Base-by-base conservation (phyloP, 2,113 vertebrate genomes). In the Papio anubis region DNA sequence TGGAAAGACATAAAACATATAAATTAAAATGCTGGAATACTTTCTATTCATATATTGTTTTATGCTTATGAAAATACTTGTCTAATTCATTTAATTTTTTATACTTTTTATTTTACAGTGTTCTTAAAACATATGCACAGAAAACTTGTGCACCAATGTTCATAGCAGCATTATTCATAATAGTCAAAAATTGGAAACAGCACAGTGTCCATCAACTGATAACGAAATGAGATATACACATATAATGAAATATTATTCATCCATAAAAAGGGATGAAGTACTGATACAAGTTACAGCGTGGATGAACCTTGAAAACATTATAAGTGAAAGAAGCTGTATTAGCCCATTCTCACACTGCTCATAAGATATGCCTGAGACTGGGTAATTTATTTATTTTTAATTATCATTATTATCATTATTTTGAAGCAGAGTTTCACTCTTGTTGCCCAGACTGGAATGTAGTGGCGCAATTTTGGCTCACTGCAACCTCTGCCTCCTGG, bases 11-110 rank as follows among this genome's bases (percentile, higher is more conserved):
- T 40, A 87, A 91, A 40, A 91, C 43, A 52, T 35, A 11, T 92
- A 94, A 55, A 78, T 88, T 48, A 72, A 83, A 93, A 76, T 91
- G 30, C n/a, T 20, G 72, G 59, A 70, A 38, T 82, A 64, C 50
- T 94, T 97, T 57, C 9, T 79, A 72, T 88, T 78, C 76, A 55
- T 78, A 30, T 64, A 84, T 88, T 66, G 50, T 52, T 91, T 87
- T 70, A 82, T 76, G 12, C 30, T 48, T 97, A 3, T 91, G 64
- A 79, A 94, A 88, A 75, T 35, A 64, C 4, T 59, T 83, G 45
- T n/a, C 45, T 86, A 57, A 52, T 88, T 94, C 16, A 59, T 83
- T 52, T 32, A 64, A 92, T 4, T 73, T 89, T 89, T 94, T 84
- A 66, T 5, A 78, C 3, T n/a, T 81, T 90, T 90, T 92, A 80